A percentile compares a stretch with the other conserved stretches of the same genome.
Conservation (phyloP, 2,888 invertebrate species). For the Cephus sareptanus region DNA sequence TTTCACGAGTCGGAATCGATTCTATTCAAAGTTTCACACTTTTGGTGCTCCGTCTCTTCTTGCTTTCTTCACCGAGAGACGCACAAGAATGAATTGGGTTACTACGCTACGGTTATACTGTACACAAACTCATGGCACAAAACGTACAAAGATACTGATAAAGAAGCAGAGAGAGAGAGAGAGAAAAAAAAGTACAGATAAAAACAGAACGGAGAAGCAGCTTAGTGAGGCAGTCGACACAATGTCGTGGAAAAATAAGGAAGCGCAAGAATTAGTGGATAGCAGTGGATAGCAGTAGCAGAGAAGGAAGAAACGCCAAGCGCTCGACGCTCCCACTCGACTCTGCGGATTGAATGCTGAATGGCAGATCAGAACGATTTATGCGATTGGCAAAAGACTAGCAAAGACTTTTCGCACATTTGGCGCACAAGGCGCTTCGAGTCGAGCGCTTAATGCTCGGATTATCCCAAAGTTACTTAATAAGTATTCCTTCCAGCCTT, state of each 20-base stretch:
- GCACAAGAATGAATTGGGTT: background rate
- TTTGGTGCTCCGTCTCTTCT: background rate
- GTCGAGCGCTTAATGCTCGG: background rate
- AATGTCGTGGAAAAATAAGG: background rate
- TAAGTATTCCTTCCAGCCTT: too few species aligned
- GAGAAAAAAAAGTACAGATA: background rate
- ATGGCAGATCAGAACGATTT: too few species aligned
- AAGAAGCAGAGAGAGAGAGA: too few species aligned
- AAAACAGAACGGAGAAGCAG: background rate
- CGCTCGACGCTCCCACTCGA: too few species aligned
- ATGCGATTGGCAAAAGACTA: too few species aligned
- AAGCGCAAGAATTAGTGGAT: background rate
- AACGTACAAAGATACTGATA: background rate
- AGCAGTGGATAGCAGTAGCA: background rate
- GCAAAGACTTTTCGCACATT: too few species aligned
- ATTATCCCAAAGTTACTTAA: background rate
- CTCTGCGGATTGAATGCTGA: background rate
- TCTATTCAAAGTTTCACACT: background rate
- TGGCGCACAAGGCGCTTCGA: background rate
- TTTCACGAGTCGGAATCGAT: background rate
- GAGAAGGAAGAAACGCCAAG: background rate
- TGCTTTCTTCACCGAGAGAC: background rate
- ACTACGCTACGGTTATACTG: too few species aligned
- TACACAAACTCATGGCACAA: background rate
- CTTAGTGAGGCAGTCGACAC: background rate